Evolutionary conservation across 2,888 invertebrate genomes (phyloP).

Genomic region (Gymnosoma rotundatum): DNA sequence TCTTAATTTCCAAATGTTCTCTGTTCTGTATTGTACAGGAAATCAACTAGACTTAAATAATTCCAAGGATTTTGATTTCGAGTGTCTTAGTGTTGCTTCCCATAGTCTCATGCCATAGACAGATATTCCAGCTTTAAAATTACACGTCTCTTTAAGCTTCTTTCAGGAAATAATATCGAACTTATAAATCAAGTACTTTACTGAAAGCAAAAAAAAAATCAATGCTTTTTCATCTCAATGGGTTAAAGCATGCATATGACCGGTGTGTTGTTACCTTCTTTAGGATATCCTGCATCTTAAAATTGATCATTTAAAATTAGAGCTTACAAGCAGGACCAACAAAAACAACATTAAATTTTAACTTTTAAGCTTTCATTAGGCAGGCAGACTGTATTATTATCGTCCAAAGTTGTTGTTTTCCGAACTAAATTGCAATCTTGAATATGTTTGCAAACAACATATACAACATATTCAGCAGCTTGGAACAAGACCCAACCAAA

Average conservation of each 20-base stretch:
- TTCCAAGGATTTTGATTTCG: too few species aligned
- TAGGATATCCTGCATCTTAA: constrained; percentile 59
- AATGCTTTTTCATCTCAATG: not conserved
- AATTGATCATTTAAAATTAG: constrained; percentile 51
- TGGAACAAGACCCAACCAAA: constrained; percentile 35
- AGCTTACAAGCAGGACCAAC: constrained; percentile 40
- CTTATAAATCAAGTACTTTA: too few species aligned
- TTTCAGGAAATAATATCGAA: too few species aligned
- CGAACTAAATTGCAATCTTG: constrained; percentile 58
- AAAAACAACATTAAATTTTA: constrained; percentile 19
- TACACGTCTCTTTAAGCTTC: too few species aligned
- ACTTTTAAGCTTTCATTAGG: constrained; percentile 50
- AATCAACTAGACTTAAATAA: too few species aligned
- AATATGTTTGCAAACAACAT: constrained; percentile 68
- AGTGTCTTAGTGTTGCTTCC: too few species aligned
- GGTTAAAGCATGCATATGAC: constrained; percentile 32
- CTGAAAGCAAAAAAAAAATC: not conserved
- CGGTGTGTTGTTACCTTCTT: constrained; percentile 11
- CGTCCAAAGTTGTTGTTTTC: constrained; percentile 21
- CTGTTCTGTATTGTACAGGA: too few species aligned
- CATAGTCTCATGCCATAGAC: too few species aligned
- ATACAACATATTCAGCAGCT: constrained; percentile 57
- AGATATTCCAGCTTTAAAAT: too few species aligned
- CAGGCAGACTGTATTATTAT: constrained; percentile 37
- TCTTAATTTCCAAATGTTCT: too few species aligned